These are phyloP conservation scores for Pteronura brasiliensis DNA, from an alignment of 2,113 vertebrate species.

Conservation along the genomic window DNA sequence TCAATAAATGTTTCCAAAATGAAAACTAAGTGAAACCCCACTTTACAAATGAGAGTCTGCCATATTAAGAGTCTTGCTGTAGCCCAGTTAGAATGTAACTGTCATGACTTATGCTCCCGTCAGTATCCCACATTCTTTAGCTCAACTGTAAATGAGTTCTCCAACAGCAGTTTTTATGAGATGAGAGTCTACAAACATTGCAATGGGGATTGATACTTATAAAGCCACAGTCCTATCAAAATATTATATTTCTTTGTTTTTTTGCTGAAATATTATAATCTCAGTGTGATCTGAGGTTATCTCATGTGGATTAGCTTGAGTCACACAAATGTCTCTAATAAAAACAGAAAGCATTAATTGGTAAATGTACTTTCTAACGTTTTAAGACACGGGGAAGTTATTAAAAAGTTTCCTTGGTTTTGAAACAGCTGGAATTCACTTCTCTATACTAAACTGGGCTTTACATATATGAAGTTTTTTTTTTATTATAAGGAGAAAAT, in stretches of 20 bases:
- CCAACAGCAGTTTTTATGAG: neutral
- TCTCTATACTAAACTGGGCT: neutral
- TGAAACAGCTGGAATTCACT: neutral
- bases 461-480: neutral
- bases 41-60: neutral
- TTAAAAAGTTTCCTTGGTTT: neutral
- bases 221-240: neutral
- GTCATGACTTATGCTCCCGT: neutral
- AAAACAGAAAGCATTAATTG: neutral
- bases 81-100: neutral
- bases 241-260: neutral
- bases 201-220: neutral
- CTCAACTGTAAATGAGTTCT: neutral
- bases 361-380: neutral
- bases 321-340: neutral
- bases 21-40: neutral
- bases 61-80: neutral
- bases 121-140: neutral
- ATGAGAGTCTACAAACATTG: neutral
- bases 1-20: neutral
- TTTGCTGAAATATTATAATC: neutral
- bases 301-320: neutral
- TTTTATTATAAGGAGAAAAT: neutral
- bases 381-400: neutral
- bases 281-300: neutral